Conservation (phyloP, 1,140 invertebrate genomes). For the Aphelinus atriplicis region DNA sequence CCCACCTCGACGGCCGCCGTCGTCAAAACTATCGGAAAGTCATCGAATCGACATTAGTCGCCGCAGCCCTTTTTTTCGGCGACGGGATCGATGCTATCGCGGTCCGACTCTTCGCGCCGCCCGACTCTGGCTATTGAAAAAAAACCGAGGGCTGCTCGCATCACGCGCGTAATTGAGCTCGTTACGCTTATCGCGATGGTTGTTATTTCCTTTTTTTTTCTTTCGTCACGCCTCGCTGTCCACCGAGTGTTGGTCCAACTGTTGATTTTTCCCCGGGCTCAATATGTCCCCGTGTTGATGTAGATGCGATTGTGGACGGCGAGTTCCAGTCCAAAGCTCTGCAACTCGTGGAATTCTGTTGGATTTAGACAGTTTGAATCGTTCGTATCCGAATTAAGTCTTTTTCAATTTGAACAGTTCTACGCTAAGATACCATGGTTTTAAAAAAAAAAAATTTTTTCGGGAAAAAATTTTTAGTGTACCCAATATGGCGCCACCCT, state of each 20-base stretch:
- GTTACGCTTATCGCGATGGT: slow-evolving; percentile 31
- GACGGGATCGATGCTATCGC: slow-evolving; percentile 8
- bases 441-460: too few relatives aligned
- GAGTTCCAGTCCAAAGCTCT: too few relatives aligned
- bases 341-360: too few relatives aligned
- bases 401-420: too few relatives aligned
- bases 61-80: slow-evolving; percentile 24
- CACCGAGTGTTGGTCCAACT: neutral
- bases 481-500: too few relatives aligned
- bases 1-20: slow-evolving; percentile 49
- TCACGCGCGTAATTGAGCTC: slow-evolving; percentile 9
- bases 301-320: too few relatives aligned
- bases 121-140: neutral
- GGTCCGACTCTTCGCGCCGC: neutral
- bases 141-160: neutral
- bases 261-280: neutral
- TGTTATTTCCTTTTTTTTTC: slow-evolving; percentile 9
- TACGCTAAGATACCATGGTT: too few relatives aligned
- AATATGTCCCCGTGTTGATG: neutral
- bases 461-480: too few relatives aligned
- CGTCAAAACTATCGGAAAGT: slow-evolving; percentile 63
- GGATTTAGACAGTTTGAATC: too few relatives aligned
- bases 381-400: too few relatives aligned
- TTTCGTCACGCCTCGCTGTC: too few relatives aligned
- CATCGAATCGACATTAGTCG: slow-evolving; percentile 62